Evolutionary conservation across 2,797 vertebrate species (phyloP).

Genomic region (Periophthalmus magnuspinnatus): DNA sequence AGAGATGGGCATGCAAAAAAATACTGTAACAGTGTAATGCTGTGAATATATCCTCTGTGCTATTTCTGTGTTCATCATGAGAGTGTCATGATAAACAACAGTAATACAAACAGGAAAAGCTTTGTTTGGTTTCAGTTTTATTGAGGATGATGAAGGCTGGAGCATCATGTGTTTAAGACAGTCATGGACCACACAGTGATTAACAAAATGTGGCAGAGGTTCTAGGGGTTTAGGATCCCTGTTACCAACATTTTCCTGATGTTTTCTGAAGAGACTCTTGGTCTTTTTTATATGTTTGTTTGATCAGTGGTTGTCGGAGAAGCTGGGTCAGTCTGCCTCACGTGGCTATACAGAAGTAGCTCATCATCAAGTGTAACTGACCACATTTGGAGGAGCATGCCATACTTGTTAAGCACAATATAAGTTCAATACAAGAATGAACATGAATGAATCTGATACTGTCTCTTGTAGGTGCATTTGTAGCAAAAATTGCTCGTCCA

Average conservation of each 20-base stretch:
- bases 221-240: background rate
- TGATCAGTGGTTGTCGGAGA: too few species aligned
- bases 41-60: conserved; percentile 1
- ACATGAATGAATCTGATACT: background rate
- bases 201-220: background rate
- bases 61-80: background rate
- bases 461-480: conserved; percentile 87
- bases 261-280: too few species aligned
- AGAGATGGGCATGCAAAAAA: background rate
- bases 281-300: too few species aligned
- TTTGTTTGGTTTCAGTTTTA: background rate
- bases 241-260: background rate
- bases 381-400: background rate
- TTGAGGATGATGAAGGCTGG: background rate
- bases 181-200: background rate
- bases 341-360: too few species aligned
- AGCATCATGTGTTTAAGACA: background rate
- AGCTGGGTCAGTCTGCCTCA: too few species aligned
- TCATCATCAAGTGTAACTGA: too few species aligned
- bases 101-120: background rate
- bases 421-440: background rate
- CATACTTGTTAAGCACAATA: background rate
- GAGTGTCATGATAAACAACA: background rate
- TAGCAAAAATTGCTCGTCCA: conserved; percentile 95
- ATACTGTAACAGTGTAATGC: background rate